A percentile compares a stretch with the other conserved stretches of the same genome.
Conservation (phyloP, 2,888 invertebrate genomes). For the Osedax fenrisi region DNA sequence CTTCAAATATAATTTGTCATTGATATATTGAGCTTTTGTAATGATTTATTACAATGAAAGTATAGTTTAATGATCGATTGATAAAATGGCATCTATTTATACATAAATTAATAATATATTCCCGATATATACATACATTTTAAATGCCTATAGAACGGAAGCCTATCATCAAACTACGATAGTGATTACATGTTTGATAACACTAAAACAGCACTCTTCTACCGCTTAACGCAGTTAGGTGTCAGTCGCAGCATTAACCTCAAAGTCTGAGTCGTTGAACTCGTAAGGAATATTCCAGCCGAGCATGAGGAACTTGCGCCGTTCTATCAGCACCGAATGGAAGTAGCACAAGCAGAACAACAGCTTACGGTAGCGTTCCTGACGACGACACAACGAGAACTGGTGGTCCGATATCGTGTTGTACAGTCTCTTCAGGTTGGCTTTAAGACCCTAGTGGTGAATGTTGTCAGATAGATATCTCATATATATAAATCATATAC, state of each 20-base stretch:
- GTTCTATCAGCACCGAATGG: conserved; percentile 69
- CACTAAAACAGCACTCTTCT: no score
- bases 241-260: conserved; percentile 53
- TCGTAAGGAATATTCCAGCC: conserved; percentile 81
- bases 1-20: no score
- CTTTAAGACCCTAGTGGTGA: conserved; percentile 62
- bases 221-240: no score
- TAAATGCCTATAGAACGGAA: no score
- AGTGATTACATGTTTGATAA: no score
- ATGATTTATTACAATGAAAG: no score
- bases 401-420: conserved; percentile 66
- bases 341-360: conserved; percentile 73
- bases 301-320: conserved; percentile 73
- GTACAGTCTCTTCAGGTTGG: conserved; percentile 73
- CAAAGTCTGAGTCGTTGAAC: conserved; percentile 81
- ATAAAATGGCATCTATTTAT: no score
- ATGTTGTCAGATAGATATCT: not conserved
- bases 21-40: no score
- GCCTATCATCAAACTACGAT: no score
- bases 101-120: no score
- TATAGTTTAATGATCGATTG: no score
- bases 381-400: conserved; percentile 61
- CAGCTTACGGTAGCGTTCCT: conserved; percentile 59
- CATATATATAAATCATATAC: not conserved
- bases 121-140: no score